These are phyloP conservation scores for Parazoanthus darwini DNA, from an alignment of 92 coral and sea anemone species.

Conservation along the genomic window DNA sequence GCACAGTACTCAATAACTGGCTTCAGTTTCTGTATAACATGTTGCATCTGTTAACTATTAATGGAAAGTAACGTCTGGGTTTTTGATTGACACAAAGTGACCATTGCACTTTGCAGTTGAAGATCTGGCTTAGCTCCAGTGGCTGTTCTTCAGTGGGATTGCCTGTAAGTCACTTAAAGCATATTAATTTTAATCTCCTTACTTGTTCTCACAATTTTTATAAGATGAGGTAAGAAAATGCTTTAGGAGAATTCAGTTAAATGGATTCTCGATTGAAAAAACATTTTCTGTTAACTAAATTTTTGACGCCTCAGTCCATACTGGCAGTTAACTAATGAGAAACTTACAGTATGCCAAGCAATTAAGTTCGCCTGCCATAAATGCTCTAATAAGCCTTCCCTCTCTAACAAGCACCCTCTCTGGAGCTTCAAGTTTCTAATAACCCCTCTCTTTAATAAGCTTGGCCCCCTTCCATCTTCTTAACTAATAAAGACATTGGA, in stretches of 20 bases:
- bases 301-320: too few relatives aligned
- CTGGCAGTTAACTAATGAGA: too few relatives aligned
- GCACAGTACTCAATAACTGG: background rate
- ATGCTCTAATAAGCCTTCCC: too few relatives aligned
- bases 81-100: slow-evolving; percentile 22
- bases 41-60: background rate
- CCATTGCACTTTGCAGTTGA: slow-evolving; percentile 23
- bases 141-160: slow-evolving; percentile 24
- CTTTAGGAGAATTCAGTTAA: background rate
- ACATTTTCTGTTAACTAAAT: too few relatives aligned
- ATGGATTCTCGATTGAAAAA: too few relatives aligned
- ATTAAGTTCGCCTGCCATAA: too few relatives aligned
- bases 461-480: too few relatives aligned
- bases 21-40: background rate
- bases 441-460: too few relatives aligned
- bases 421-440: too few relatives aligned
- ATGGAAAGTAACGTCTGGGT: background rate
- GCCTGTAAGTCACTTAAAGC: slow-evolving; percentile 31
- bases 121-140: slow-evolving; percentile 32
- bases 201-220: background rate
- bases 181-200: background rate
- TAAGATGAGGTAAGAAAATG: background rate
- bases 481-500: too few relatives aligned
- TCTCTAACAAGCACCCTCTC: too few relatives aligned
- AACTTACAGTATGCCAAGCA: too few relatives aligned